phyloP scores from a whole-genome alignment of 2,113 vertebrate species.

The Atlantisia rogersi region DNA sequence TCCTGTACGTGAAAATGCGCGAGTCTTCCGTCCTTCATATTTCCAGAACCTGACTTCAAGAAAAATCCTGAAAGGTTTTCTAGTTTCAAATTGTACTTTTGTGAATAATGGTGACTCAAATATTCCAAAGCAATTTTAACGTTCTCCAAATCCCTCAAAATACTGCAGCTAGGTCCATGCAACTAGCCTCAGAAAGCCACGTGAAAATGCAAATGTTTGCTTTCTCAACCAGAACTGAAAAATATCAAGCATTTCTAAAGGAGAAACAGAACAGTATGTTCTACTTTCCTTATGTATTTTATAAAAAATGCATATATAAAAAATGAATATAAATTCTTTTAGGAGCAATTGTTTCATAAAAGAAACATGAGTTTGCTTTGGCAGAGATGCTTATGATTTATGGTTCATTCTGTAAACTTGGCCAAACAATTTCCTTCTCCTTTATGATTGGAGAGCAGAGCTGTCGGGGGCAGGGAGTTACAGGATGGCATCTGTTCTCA shows the following conservation, averaged over 20 bases:
- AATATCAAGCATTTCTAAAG: conserved; percentile 46
- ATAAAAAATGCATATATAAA: conserved; percentile 64
- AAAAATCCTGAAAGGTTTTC: not conserved
- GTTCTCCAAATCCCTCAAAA: conserved; percentile 1
- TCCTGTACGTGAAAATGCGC: not conserved
- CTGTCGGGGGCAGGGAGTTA: conserved; percentile 45
- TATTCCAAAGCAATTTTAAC: conserved; percentile 8
- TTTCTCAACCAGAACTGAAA: conserved; percentile 57
- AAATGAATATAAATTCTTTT: conserved; percentile 68
- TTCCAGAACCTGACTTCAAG: not conserved
- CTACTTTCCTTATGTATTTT: conserved; percentile 52
- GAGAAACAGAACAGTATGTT: conserved; percentile 61
- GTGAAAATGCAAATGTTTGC: conserved; percentile 64
- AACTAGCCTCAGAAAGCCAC: conserved; percentile 5
- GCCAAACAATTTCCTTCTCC: conserved; percentile 66
- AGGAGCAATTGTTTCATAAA: conserved; percentile 75
- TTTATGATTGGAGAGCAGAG: conserved; percentile 55
- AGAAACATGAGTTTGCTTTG: conserved; percentile 72
- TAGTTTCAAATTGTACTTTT: not conserved
- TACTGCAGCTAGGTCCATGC: not conserved
- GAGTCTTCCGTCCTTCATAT: not conserved
- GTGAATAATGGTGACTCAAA: not conserved
- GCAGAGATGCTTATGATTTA: conserved; percentile 69
- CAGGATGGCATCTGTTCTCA: conserved; percentile 63
- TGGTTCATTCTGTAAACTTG: conserved; percentile 70